Base-by-base conservation (phyloP, 2,888 invertebrate genomes). In the Malthinus flaveolus region DNA sequence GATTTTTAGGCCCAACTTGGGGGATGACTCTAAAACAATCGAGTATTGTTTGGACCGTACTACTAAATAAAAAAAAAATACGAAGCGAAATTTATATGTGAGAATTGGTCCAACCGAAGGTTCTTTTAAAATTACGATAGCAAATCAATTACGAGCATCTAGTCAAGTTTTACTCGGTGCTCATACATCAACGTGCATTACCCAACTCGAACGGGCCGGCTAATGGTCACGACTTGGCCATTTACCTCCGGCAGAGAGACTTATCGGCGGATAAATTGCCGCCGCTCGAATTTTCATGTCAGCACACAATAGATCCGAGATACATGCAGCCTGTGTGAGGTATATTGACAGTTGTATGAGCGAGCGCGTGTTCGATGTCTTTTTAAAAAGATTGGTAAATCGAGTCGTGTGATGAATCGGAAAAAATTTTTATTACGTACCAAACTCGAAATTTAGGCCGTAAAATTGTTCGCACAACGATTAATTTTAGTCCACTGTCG, bases 141-240 rank as follows among this genome's bases (percentile, higher is more conserved):
- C 62, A 63, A 69, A 69, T 69, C 67, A 68, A 67, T 68, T 69
- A 68, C 65, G 58, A 51, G 55, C 63, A 64, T 66, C 65, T 66
- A 66, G 59, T 56, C 52, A 56, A 64, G 51, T 50, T 59, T 59
- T 57, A 46, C 53, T 47, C 59, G 50, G 60, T 58, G 62, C 62
- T 62, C 66, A 68, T 68, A 68, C 68, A 68, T 68, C 65, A 67
- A 59, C 61, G 67, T 67, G 71, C 70, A 70, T 72, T 73, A 71
- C 72, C 71, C 69, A 71, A 72, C 71, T 68, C 63, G 62, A 47
- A 50, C 56, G 58, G 58, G 23, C 56, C 62, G 51, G 59, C 80
- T 82, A 82, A 83, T 82, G 81, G 82, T 83, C 83, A 83, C 83
- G 83, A 83, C 80, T 81, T 79, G 79, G 76, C 82, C 82, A 83